A percentile compares a stretch with the other conserved stretches of the same genome.
phyloP scores from a whole-genome alignment of 2,797 vertebrate species.

The Galaxias olidus region DNA sequence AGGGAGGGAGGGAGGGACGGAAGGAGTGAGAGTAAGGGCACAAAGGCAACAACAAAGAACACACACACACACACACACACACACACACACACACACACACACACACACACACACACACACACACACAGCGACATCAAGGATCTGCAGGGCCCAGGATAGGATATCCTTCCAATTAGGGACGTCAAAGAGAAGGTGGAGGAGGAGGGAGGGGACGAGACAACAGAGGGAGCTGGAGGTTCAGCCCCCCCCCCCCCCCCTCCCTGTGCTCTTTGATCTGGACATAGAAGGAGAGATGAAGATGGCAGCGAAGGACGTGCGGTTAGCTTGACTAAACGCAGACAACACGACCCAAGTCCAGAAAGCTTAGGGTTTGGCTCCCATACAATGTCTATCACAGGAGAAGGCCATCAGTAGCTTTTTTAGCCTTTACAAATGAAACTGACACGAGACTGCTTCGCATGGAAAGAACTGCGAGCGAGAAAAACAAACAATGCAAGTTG shows the following conservation, averaged over 20 bases:
- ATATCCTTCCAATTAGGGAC: constrained; percentile 49
- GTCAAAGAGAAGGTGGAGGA: constrained; percentile 43
- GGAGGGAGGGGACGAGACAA: too few species aligned
- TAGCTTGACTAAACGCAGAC: constrained; percentile 33
- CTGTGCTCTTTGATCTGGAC: constrained; percentile 53
- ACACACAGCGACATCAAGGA: constrained; percentile 31
- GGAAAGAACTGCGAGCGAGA: constrained; percentile 23
- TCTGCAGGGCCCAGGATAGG: constrained; percentile 48
- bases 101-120: background rate
- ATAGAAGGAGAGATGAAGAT: constrained; percentile 23
- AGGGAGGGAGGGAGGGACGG: constrained; percentile 44
- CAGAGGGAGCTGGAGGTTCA: background rate
- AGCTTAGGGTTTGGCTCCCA: constrained; percentile 22
- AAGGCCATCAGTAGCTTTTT: constrained; percentile 32
- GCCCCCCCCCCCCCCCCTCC: constrained; percentile 23
- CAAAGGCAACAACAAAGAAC: constrained; percentile 54
- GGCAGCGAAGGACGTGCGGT: constrained; percentile 24
- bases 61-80: constrained; percentile 40
- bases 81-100: background rate
- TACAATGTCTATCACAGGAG: constrained; percentile 9
- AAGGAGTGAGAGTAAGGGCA: constrained; percentile 49
- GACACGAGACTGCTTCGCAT: too few species aligned
- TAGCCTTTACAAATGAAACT: constrained; percentile 40
- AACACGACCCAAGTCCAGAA: constrained; percentile 34
- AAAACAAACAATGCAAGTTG: constrained; percentile 28